Evolutionary conservation across 2,797 vertebrate species (phyloP), one percentile per base, ranked within the genome.

Genomic region (Ctenopoma multispine): DNA sequence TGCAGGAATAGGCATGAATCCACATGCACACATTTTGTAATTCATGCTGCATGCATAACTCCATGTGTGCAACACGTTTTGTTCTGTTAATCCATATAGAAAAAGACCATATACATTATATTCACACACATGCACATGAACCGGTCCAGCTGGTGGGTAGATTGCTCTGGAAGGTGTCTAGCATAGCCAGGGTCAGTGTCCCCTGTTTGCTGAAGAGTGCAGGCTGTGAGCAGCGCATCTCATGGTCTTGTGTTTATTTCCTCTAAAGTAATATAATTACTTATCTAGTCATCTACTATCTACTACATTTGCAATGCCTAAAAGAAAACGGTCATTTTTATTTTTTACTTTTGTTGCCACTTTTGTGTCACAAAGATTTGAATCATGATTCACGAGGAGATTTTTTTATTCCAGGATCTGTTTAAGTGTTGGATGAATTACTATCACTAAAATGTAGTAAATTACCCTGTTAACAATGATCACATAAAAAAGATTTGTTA

Each of bases 171-270:
- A 62, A 23, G 64, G 58, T 76, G 34, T 53, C 71, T 54, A 31
- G 63, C 24, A 10, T 76, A 57, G 58, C 51, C 44, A 3, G 55
- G 63, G 67, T 75, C 53, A 49, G 77, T 67, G 67, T 67, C 69
- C 68, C 20, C 43, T 67, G 71, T 24, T 57, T 77, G 81, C 82
- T 56, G 58, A 71, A 75, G 82, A 77, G 69, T 60, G 82, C 76
- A 24, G 50, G 72, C 78, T 84, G 71, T 58, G 78, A 86, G 84
- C 88, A 89, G 87, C 81, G 72, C 79, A 78, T 91, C 89, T 89
- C 74, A 20, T 80, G 51, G 85, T 74, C 69, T 79, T 34, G 24
- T 74, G 64, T 72, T 70, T 81, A 92, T 92, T 92, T 92, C 92
- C 91, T 48, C 21, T 29, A 29, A 24, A 21, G 7, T 41, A 40